Evolutionary conservation across 2,888 invertebrate genomes (phyloP).

Genomic region (Drosophila macrospina): DNA sequence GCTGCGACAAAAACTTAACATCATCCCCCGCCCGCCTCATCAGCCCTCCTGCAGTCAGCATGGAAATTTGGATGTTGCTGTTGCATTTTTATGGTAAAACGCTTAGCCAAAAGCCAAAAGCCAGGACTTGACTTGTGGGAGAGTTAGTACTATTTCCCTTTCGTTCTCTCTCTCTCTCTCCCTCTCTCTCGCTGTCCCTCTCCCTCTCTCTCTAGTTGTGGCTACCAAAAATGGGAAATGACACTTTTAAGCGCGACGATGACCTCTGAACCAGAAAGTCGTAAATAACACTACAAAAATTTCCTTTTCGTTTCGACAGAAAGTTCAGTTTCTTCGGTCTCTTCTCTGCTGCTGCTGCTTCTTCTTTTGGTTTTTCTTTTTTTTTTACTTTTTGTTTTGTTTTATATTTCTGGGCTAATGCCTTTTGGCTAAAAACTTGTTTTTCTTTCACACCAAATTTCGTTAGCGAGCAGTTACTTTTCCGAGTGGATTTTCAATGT

Average conservation of each 20-base stretch:
- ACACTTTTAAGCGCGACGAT: conserved; percentile 81
- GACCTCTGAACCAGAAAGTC: conserved; percentile 84
- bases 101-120: conserved; percentile 55
- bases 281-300: conserved; percentile 80
- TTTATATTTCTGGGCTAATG: conserved; percentile 73
- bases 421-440: conserved; percentile 67
- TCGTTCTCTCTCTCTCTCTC: conserved; percentile 2
- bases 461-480: conserved; percentile 74
- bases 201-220: not conserved
- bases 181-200: not conserved
- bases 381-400: conserved; percentile 12
- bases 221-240: conserved; percentile 73
- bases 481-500: conserved; percentile 67
- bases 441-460: conserved; percentile 78
- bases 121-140: conserved; percentile 12
- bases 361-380: not conserved
- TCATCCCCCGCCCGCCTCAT: not conserved
- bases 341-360: not conserved
- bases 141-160: conserved; percentile 4
- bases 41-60: not conserved
- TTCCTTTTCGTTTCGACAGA: conserved; percentile 56
- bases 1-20: conserved; percentile 53
- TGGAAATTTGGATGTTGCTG: conserved; percentile 42
- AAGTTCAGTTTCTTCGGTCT: conserved; percentile 10
- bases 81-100: conserved; percentile 67